Conservation (phyloP, 37 sponge, comb jelly and placozoan species). For the Crambe crambe region DNA sequence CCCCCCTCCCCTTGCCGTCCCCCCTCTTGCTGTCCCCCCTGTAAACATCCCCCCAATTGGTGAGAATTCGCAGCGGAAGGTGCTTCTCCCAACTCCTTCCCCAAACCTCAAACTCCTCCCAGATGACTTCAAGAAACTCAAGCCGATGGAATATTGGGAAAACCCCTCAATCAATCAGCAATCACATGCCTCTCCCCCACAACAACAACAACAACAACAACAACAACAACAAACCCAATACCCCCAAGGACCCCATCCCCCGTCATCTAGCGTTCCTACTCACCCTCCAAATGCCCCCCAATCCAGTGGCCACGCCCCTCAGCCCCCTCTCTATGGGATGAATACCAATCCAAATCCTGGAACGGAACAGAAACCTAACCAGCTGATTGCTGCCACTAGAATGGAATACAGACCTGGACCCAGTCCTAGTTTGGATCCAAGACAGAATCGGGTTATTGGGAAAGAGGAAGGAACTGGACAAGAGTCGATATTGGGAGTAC, state of each 20-base stretch:
- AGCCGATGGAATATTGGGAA: slow-evolving; percentile 47
- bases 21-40: background rate
- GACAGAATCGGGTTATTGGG: slow-evolving; percentile 16
- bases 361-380: background rate
- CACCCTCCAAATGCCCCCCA: background rate
- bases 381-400: too few species aligned
- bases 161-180: background rate
- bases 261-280: background rate
- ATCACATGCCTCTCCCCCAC: background rate
- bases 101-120: slow-evolving; percentile 5
- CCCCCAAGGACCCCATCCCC: background rate
- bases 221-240: too few species aligned
- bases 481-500: background rate
- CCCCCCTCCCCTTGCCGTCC: background rate
- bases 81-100: slow-evolving; percentile 52
- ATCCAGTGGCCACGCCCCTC: background rate
- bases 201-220: too few species aligned
- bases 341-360: background rate
- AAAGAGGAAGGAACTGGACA: background rate
- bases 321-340: too few species aligned
- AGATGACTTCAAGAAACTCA: slow-evolving; percentile 21
- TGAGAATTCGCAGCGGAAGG: slow-evolving; percentile 10
- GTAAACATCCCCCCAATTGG: background rate
- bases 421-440: slow-evolving; percentile 13
- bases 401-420: background rate